Percentiles rank a stretch among this genome's conserved stretches.
Conservation (phyloP, 1,140 invertebrate species). For the Drosophila ercepeae region DNA sequence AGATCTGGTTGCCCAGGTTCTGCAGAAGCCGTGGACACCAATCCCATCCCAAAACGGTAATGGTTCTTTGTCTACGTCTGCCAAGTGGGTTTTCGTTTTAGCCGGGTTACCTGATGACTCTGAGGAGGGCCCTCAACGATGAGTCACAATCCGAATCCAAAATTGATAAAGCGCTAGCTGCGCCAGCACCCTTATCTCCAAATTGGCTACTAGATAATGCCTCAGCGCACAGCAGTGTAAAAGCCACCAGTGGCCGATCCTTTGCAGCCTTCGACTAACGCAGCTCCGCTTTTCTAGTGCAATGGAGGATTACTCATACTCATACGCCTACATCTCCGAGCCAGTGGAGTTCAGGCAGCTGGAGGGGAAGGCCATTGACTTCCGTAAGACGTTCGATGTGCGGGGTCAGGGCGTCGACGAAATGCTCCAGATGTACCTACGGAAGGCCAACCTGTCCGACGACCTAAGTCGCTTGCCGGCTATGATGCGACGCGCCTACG, state of each 20-base stretch:
- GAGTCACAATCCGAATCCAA: conserved; percentile 57
- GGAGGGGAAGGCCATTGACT: conserved; percentile 65
- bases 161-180: conserved; percentile 47
- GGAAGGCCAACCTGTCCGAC: conserved; percentile 66
- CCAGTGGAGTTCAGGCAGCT: conserved; percentile 75
- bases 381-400: conserved; percentile 77
- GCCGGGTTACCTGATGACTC: conserved; percentile 5
- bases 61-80: background rate
- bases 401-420: conserved; percentile 70
- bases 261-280: conserved; percentile 49
- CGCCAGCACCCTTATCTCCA: conserved; percentile 55
- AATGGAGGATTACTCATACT: conserved; percentile 56
- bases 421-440: conserved; percentile 72
- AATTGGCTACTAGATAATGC: conserved; percentile 65
- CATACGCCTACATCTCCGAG: conserved; percentile 69
- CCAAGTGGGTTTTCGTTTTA: background rate
- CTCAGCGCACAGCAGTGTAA: conserved; percentile 12
- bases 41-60: conserved; percentile 27
- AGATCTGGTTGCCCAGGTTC: background rate
- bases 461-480: conserved; percentile 63
- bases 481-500: conserved; percentile 68
- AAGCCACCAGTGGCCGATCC: conserved; percentile 1
- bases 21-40: conserved; percentile 1
- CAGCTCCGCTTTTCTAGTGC: conserved; percentile 55
- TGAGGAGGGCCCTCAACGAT: conserved; percentile 25